phyloP scores from a whole-genome alignment of 2,888 invertebrate genomes.

The Chrysina gloriosa region DNA sequence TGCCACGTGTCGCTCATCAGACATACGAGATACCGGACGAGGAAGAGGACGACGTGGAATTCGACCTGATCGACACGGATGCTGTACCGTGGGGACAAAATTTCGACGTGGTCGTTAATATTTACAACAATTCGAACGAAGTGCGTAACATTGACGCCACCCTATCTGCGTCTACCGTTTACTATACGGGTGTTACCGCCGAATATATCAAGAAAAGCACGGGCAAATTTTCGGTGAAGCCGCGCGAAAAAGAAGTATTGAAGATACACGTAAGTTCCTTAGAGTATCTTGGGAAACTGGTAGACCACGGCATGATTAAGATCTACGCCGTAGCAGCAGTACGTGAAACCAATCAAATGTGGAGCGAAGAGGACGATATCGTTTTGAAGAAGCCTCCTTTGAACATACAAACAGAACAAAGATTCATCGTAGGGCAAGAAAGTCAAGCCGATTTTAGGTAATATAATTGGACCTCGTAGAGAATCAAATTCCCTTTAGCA shows the following conservation, averaged over 20 bases:
- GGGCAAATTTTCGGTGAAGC: conserved; percentile 72
- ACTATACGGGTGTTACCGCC: conserved; percentile 76
- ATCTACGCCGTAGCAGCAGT: conserved; percentile 80
- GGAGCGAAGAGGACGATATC: conserved; percentile 81
- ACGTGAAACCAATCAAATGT: conserved; percentile 78
- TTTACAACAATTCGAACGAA: conserved; percentile 69
- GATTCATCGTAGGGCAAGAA: conserved; percentile 68
- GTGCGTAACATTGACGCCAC: conserved; percentile 73
- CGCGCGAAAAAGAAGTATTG: conserved; percentile 73
- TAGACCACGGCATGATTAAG: conserved; percentile 78
- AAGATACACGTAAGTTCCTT: conserved; percentile 73
- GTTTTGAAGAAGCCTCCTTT: conserved; percentile 76
- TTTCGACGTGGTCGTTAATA: conserved; percentile 75
- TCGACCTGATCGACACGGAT: conserved; percentile 76
- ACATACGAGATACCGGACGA: conserved; percentile 72
- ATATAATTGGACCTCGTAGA: too few relatives aligned
- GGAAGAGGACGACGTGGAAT: conserved; percentile 72
- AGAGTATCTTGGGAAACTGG: conserved; percentile 77
- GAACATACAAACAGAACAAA: conserved; percentile 71
- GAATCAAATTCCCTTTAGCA: too few relatives aligned
- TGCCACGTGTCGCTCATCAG: conserved; percentile 69
- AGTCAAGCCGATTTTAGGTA: conserved; percentile 68
- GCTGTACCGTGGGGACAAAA: conserved; percentile 74
- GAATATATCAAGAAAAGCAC: conserved; percentile 73
- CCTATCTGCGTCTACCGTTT: conserved; percentile 74